Conservation (phyloP, 2,888 invertebrate genomes). For the Tetragonula carbonaria region DNA sequence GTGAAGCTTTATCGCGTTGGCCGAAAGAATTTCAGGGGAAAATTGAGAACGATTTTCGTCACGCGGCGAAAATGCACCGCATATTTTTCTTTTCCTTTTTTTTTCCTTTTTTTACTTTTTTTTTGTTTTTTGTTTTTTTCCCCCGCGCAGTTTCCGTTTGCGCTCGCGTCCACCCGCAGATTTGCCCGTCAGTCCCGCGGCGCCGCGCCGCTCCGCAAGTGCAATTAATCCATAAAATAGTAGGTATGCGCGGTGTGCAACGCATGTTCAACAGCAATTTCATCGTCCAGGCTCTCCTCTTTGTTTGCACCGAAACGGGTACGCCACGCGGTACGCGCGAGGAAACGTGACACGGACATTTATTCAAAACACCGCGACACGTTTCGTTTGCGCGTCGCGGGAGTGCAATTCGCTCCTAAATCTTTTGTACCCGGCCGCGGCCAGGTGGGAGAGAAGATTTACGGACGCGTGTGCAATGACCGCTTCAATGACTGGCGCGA, state of each 20-base stretch:
- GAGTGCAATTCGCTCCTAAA: slow-evolving; percentile 50
- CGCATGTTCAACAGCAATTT: slow-evolving; percentile 59
- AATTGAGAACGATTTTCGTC: slow-evolving; percentile 4
- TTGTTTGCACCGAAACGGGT: slow-evolving; percentile 50
- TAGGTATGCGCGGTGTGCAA: slow-evolving; percentile 46
- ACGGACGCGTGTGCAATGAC: slow-evolving; percentile 30
- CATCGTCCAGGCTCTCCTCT: slow-evolving; percentile 37
- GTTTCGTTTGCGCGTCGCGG: slow-evolving; percentile 37
- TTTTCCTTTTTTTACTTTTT: too few species aligned
- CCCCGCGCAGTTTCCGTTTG: neutral
- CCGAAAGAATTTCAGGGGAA: neutral
- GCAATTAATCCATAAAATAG: slow-evolving; percentile 65
- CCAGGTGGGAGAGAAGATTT: slow-evolving; percentile 40
- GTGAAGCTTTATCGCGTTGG: neutral
- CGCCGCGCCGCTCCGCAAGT: neutral
- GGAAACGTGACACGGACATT: slow-evolving; percentile 58
- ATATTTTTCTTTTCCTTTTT: slow-evolving; percentile 4
- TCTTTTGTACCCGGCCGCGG: slow-evolving; percentile 13
- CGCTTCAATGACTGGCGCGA: slow-evolving; percentile 43
- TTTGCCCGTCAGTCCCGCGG: slow-evolving; percentile 16
- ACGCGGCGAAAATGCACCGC: neutral
- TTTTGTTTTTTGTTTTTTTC: too few species aligned
- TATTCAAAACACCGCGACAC: slow-evolving; percentile 54
- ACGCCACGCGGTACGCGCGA: slow-evolving; percentile 26
- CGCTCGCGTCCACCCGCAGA: neutral